Conservation (phyloP, 2,113 vertebrate genomes). For the Atlantisia rogersi region DNA sequence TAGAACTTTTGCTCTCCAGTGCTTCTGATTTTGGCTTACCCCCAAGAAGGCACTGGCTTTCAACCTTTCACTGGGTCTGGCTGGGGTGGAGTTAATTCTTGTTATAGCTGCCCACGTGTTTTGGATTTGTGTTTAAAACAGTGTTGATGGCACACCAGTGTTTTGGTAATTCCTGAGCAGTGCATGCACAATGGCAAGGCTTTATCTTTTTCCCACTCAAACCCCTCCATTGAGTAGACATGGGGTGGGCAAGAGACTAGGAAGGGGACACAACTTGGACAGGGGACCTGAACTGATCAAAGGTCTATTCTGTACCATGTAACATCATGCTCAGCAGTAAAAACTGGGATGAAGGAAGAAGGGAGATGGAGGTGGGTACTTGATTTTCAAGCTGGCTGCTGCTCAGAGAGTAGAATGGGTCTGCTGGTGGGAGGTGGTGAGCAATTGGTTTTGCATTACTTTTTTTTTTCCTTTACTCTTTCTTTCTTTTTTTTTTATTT, state of each 20-base stretch:
- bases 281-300: background rate
- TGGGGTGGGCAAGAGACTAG: fast-evolving
- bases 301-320: background rate
- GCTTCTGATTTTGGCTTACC: background rate
- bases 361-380: background rate
- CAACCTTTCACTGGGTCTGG: background rate
- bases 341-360: background rate
- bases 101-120: background rate
- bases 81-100: background rate
- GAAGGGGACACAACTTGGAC: background rate
- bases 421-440: background rate
- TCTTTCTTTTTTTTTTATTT: background rate
- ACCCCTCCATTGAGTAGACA: fast-evolving
- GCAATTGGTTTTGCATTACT: background rate
- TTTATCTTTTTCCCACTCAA: background rate
- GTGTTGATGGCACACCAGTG: background rate
- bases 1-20: background rate
- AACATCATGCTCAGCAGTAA: background rate
- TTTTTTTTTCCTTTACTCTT: background rate
- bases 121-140: background rate
- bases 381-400: background rate
- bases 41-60: background rate
- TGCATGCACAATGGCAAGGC: background rate
- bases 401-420: background rate
- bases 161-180: background rate